Evolutionary conservation across 2,113 vertebrate species (phyloP).

Genomic region (Gracilinanus agilis): DNA sequence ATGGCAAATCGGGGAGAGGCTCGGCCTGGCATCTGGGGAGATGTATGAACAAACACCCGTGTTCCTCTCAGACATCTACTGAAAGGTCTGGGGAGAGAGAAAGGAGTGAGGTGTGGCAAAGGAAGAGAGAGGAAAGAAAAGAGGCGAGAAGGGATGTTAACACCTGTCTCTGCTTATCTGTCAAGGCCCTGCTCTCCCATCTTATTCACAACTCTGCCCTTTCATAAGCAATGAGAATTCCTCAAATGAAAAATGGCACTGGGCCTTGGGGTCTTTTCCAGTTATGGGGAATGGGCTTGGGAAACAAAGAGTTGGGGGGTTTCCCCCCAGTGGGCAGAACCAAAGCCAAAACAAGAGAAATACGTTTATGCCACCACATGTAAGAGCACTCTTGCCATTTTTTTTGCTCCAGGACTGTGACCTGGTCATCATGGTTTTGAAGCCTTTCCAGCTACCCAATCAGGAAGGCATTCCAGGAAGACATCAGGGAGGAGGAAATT

Average conservation of each 20-base stretch:
- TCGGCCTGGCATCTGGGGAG: not conserved
- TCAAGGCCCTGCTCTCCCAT: not conserved
- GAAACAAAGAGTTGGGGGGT: too few species aligned
- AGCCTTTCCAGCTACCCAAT: not conserved
- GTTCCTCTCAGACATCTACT: not conserved
- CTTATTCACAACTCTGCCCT: conserved; percentile 18
- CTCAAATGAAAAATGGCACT: conserved; percentile 21
- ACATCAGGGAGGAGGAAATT: not conserved
- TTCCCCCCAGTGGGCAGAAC: not conserved
- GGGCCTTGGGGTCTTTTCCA: accelerated
- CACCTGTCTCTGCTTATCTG: accelerated
- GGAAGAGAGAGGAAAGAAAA: not conserved
- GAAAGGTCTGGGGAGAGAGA: not conserved
- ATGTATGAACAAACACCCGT: not conserved
- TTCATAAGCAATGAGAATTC: not conserved
- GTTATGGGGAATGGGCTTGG: too few species aligned
- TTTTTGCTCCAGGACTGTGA: not conserved
- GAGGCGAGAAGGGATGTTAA: not conserved
- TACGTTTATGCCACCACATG: accelerated
- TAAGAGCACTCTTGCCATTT: not conserved
- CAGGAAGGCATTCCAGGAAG: not conserved
- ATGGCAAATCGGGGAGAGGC: not conserved
- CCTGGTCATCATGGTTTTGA: not conserved
- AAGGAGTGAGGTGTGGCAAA: not conserved
- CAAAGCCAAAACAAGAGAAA: not conserved